Evolutionary conservation across 2,113 vertebrate genomes (phyloP).

Genomic region (Aegypius monachus): DNA sequence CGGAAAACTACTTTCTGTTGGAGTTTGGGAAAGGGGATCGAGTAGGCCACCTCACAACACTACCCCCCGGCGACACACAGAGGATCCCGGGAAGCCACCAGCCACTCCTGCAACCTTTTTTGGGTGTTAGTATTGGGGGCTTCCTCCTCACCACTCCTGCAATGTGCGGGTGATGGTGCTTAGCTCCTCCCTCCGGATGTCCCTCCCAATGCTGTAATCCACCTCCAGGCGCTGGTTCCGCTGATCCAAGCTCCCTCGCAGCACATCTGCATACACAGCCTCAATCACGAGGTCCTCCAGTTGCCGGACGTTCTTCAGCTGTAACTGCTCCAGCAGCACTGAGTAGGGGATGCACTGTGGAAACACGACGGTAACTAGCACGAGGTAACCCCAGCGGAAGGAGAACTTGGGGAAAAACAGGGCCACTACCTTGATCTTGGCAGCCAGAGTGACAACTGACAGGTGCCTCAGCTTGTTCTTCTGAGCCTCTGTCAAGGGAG

Average conservation of each 20-base stretch:
- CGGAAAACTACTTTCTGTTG: accelerated
- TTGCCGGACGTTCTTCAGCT: conserved; percentile 76
- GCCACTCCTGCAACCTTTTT: not conserved
- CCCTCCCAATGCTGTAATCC: conserved; percentile 93
- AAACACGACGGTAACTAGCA: not conserved
- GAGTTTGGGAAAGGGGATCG: accelerated
- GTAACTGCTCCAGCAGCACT: conserved; percentile 74
- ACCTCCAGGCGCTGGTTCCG: conserved; percentile 83
- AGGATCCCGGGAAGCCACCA: not conserved
- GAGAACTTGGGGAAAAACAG: not conserved
- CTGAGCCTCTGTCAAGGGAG: conserved; percentile 90
- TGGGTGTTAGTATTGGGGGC: not conserved
- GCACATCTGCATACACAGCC: conserved; percentile 77
- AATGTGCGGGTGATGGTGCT: conserved; percentile 92
- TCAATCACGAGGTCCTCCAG: conserved; percentile 80
- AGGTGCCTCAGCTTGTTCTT: conserved; percentile 95
- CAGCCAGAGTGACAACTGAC: conserved; percentile 93
- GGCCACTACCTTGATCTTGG: conserved; percentile 89
- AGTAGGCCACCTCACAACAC: not conserved
- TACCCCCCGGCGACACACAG: not conserved
- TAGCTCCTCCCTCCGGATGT: conserved; percentile 93
- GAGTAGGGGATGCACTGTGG: conserved; percentile 80
- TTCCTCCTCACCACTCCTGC: conserved; percentile 90
- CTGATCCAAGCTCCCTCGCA: conserved; percentile 78
- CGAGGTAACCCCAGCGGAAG: not conserved